phyloP scores from a whole-genome alignment of 2,113 vertebrate genomes.

The Puma concolor region DNA sequence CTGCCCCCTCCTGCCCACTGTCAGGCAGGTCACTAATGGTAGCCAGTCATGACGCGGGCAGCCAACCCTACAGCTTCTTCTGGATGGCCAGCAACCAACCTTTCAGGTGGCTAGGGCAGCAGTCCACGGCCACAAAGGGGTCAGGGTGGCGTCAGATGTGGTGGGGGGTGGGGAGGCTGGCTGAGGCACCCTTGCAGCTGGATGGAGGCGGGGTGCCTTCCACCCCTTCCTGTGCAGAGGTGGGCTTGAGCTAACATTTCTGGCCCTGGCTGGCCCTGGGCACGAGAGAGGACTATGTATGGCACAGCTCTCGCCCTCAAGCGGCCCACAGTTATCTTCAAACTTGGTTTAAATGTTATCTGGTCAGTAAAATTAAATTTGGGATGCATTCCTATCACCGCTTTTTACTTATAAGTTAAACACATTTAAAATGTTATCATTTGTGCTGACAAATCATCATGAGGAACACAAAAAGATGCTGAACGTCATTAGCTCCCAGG shows the following conservation, averaged over 20 bases:
- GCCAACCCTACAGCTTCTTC: not conserved
- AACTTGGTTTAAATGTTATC: not conserved
- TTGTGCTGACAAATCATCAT: not conserved
- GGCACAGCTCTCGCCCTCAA: not conserved
- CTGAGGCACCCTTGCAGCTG: not conserved
- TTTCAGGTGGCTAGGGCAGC: too few species aligned
- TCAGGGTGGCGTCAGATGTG: not conserved
- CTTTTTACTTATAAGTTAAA: not conserved
- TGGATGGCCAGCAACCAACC: rapidly evolving
- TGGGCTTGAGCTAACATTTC: not conserved
- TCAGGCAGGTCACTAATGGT: not conserved
- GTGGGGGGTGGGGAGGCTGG: not conserved
- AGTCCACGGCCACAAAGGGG: rapidly evolving
- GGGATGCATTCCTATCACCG: not conserved
- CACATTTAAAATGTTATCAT: not conserved
- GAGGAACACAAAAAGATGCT: not conserved
- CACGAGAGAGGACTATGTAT: not conserved
- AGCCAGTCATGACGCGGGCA: not conserved
- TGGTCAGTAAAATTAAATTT: not conserved
- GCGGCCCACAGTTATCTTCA: not conserved
- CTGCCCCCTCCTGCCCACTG: not conserved
- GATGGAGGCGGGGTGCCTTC: not conserved
- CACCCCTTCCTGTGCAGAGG: not conserved
- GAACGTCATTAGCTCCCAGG: not conserved
- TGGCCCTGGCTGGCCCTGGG: not conserved